phyloP scores from a whole-genome alignment of 2,888 invertebrate species.

The Aphrophora alni region DNA sequence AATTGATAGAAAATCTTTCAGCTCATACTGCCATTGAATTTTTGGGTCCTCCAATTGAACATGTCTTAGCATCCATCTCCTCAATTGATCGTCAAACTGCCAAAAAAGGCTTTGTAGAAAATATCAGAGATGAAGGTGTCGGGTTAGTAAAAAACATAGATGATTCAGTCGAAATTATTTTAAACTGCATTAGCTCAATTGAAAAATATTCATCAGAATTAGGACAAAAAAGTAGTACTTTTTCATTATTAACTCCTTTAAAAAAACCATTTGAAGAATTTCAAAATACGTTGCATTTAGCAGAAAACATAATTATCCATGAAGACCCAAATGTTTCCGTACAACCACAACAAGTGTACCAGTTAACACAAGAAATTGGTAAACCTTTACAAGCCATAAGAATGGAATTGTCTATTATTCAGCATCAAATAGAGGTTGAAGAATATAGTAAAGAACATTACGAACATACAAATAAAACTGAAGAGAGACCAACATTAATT shows the following conservation, averaged over 20 bases:
- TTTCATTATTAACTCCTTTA: slow-evolving; percentile 41
- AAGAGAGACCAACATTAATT: slow-evolving; percentile 11
- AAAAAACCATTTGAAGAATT: slow-evolving; percentile 47
- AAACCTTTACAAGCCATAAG: slow-evolving; percentile 49
- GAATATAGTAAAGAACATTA: slow-evolving; percentile 41
- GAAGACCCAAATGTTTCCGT: slow-evolving; percentile 41
- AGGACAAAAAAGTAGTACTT: slow-evolving; percentile 36
- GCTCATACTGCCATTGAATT: slow-evolving; percentile 49
- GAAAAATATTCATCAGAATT: slow-evolving; percentile 44
- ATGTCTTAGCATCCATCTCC: slow-evolving; percentile 43
- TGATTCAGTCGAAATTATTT: slow-evolving; percentile 46
- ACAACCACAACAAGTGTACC: slow-evolving; percentile 39
- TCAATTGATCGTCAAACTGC: slow-evolving; percentile 44
- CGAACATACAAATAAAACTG: background rate
- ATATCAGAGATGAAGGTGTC: slow-evolving; percentile 45
- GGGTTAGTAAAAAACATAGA: slow-evolving; percentile 46
- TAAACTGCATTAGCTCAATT: slow-evolving; percentile 46
- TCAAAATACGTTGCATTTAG: slow-evolving; percentile 43
- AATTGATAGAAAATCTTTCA: slow-evolving; percentile 49
- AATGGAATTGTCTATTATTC: slow-evolving; percentile 48
- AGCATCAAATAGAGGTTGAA: slow-evolving; percentile 50
- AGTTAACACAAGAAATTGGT: slow-evolving; percentile 46
- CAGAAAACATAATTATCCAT: slow-evolving; percentile 31
- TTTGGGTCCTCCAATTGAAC: slow-evolving; percentile 46
- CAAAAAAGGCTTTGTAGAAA: slow-evolving; percentile 46